These are phyloP conservation scores for Rhea pennata DNA, from an alignment of 2,113 vertebrate genomes.

Conservation along the genomic window DNA sequence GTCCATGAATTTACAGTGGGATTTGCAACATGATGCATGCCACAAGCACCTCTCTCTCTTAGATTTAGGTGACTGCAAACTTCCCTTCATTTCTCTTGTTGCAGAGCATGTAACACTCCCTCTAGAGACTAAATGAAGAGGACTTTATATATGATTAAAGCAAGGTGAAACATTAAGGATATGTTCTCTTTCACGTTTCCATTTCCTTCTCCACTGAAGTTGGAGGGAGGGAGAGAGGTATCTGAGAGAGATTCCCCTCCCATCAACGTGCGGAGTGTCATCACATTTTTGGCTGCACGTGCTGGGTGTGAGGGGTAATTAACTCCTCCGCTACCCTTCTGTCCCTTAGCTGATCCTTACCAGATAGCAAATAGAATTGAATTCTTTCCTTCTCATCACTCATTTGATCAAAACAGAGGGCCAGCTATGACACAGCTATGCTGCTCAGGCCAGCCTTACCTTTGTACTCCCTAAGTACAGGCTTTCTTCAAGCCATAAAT, in stretches of 20 bases:
- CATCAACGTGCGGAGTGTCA: neutral
- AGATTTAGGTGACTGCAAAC: conserved; percentile 44
- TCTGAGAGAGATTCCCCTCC: fast-evolving
- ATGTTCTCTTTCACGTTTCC: neutral
- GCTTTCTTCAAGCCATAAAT: conserved; percentile 50
- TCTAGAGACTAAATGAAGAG: neutral
- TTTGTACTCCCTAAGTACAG: neutral
- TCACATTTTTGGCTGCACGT: neutral
- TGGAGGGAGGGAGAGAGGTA: neutral
- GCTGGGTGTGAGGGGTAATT: neutral
- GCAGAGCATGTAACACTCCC: neutral
- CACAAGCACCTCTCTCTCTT: conserved; percentile 45
- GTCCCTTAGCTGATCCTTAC: neutral
- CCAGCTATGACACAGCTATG: neutral
- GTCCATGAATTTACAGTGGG: conserved; percentile 27
- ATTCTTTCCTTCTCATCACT: conserved; percentile 31
- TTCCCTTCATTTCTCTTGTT: conserved; percentile 37
- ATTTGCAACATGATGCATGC: conserved; percentile 37
- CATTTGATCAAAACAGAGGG: conserved; percentile 49
- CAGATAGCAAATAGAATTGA: neutral
- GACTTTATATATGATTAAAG: conserved; percentile 6
- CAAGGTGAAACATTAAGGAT: conserved; percentile 15
- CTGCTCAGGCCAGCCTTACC: conserved; percentile 32
- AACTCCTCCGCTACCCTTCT: neutral
- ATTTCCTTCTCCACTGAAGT: neutral